These are phyloP conservation scores for Dufourea novaeangliae DNA, from an alignment of 1,140 invertebrate species.

Conservation along the genomic window DNA sequence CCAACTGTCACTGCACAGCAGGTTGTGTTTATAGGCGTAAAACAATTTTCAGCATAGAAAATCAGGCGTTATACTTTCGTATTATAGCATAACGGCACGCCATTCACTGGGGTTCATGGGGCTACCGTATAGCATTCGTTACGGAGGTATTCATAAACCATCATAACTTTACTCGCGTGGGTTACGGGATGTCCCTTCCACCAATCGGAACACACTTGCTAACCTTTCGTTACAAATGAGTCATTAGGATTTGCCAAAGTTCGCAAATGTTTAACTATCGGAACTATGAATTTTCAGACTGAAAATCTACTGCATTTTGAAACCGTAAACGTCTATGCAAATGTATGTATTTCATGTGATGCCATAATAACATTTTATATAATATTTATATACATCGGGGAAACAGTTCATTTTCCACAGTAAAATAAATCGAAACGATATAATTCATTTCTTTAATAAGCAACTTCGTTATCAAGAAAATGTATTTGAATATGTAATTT, in stretches of 20 bases:
- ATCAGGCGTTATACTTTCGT: constrained; percentile 79
- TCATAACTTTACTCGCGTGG: constrained; percentile 75
- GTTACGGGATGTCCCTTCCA: constrained; percentile 45
- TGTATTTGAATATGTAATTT: no score
- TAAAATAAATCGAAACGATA: no score
- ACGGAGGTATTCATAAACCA: constrained; percentile 79
- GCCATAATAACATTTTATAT: neutral
- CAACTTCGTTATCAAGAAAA: no score
- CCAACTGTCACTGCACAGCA: constrained; percentile 77
- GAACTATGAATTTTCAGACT: neutral
- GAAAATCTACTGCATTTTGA: neutral
- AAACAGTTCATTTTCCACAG: no score
- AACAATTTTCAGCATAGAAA: constrained; percentile 81
- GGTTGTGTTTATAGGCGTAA: constrained; percentile 79
- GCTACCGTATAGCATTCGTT: constrained; percentile 75
- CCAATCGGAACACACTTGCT: constrained; percentile 30
- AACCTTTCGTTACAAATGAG: constrained; percentile 40
- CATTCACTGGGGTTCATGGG: constrained; percentile 70
- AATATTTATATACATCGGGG: neutral
- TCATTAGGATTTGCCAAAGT: constrained; percentile 57
- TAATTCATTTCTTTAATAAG: no score
- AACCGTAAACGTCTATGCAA: no score
- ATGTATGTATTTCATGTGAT: neutral
- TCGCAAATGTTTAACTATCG: neutral
- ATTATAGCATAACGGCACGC: constrained; percentile 70